phyloP scores from a whole-genome alignment of 2,113 vertebrate species.

The Rhombomys opimus region DNA sequence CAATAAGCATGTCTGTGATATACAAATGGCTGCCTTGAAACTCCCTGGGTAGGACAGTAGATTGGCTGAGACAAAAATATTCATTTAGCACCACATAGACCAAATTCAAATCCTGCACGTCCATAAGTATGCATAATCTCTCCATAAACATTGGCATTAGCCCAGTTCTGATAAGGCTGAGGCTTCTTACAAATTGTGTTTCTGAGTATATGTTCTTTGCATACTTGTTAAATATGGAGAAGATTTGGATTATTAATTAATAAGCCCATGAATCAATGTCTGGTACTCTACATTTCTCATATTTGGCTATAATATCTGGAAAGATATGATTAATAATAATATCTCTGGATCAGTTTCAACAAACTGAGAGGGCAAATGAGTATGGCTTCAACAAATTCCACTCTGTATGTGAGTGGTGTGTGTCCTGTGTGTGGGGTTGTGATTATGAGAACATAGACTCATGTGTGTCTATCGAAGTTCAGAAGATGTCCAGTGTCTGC shows the following conservation, averaged over 20 bases:
- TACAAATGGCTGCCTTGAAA: neutral
- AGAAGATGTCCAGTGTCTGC: neutral
- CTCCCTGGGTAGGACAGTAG: neutral
- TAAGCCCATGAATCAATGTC: neutral
- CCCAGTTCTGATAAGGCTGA: neutral
- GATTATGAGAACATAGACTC: neutral
- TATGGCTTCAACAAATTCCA: neutral
- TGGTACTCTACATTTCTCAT: neutral
- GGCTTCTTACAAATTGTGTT: neutral
- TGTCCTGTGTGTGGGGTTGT: too few species aligned
- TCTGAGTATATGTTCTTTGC: neutral
- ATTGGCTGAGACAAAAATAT: neutral
- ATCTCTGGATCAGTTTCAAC: neutral
- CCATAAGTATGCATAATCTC: neutral
- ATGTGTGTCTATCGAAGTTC: too few species aligned
- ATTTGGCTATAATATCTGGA: neutral
- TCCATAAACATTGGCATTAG: neutral
- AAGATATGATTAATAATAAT: neutral
- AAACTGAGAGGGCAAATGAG: neutral
- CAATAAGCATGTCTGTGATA: constrained; percentile 55
- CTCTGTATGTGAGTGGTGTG: neutral
- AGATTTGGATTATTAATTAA: neutral
- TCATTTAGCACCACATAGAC: neutral
- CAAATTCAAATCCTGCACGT: neutral
- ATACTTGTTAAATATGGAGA: neutral